A percentile compares a stretch with the other conserved stretches of the same genome.
These are phyloP conservation scores for Ahaetulla prasina DNA, from an alignment of 2,113 vertebrate genomes.

Conservation along the genomic window DNA sequence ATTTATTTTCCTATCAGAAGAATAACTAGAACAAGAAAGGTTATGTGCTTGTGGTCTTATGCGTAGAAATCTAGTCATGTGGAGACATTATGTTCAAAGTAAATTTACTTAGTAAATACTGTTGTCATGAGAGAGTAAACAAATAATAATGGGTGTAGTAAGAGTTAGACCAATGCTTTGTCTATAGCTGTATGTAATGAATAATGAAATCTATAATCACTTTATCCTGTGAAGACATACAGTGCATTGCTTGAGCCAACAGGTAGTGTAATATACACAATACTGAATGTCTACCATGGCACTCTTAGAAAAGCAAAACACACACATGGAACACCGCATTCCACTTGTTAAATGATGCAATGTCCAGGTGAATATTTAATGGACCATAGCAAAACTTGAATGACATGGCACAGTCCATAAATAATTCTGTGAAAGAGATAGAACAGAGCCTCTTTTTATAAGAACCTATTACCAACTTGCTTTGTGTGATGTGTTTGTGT, in stretches of 20 bases:
- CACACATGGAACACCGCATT: conserved; percentile 53
- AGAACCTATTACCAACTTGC: conserved; percentile 44
- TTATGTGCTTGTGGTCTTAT: neutral
- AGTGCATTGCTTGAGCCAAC: conserved; percentile 38
- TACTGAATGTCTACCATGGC: conserved; percentile 25
- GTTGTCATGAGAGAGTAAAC: neutral
- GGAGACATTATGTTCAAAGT: neutral
- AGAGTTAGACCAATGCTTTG: neutral
- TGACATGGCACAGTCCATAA: conserved; percentile 61
- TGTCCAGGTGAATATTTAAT: conserved; percentile 69
- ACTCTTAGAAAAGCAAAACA: conserved; percentile 53
- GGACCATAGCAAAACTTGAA: conserved; percentile 62
- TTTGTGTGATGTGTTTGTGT: conserved; percentile 63
- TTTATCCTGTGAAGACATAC: conserved; percentile 32
- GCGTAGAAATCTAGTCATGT: neutral
- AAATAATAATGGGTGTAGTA: neutral
- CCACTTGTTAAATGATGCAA: conserved; percentile 66
- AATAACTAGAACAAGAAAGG: neutral
- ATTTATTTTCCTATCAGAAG: neutral
- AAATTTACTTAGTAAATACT: neutral
- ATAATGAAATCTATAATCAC: neutral
- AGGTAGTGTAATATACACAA: conserved; percentile 36
- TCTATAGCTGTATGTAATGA: neutral
- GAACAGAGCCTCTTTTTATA: conserved; percentile 60
- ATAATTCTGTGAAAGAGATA: conserved; percentile 59